Base-by-base conservation (phyloP, 1,140 invertebrate genomes). In the Lucilia cuprina region DNA sequence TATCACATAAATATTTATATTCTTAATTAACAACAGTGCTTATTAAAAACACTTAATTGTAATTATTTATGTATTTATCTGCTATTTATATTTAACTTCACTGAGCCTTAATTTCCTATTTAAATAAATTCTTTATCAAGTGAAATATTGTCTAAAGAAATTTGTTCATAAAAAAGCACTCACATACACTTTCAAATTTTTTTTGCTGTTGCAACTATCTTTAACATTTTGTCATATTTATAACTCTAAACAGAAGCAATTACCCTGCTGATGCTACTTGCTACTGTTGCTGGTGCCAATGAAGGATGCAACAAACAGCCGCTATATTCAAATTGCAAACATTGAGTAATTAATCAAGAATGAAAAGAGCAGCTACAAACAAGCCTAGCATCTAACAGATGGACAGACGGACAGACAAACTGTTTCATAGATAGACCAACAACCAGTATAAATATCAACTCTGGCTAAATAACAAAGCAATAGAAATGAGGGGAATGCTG, bases 321-420 rank as follows among this genome's bases (percentile, higher is more conserved):
- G 65, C 25, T 70, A 12, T 70, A 70, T 70, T 70, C 65, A 70
- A 70, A 70, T 70, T 70, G 65, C 65, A 70, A 70, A 21, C 65
- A 70, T 70, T 70, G 65, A 70, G 65, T 25, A 70, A 70, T 70
- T 70, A 70, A 70, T 70, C 65, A 70, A 70, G 65, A 25, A 70
- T 70, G 55, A 70, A 70, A 70, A 70, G 21, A 70, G 65, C 21
- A 25, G 65, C 21, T 70, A 21, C 65, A 70, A 55, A 55, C 50
- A 55, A 55, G 8, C 50, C 50, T 25, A 5, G 12, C 50, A 70
- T 21, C 65, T 7, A 21, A 70, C 65, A 21, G 19, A 25, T 21
- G 21, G 65, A n/a, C 55, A 14, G 55, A 60, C 55, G 2, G 55
- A 60, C 55, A 60, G 55, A 60, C 14, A 60, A 0, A 17, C 55